Conservation (phyloP, 2,113 vertebrate genomes). For the Spilogale gracilis region DNA sequence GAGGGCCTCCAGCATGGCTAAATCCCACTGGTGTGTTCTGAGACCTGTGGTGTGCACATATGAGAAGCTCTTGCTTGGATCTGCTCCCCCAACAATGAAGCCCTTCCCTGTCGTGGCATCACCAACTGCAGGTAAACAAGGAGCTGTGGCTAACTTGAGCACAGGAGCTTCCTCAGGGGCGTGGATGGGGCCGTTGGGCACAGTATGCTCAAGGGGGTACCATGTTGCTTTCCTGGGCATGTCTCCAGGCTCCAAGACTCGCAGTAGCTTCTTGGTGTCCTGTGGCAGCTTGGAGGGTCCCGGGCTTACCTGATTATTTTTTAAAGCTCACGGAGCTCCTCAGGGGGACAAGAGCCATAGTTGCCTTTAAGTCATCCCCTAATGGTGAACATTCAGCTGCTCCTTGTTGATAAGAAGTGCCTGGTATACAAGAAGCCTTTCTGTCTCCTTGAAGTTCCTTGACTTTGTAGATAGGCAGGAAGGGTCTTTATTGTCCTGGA, state of each 20-base stretch:
- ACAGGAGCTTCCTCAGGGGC: slow-evolving; percentile 88
- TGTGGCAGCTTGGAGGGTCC: not conserved
- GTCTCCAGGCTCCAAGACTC: slow-evolving; percentile 89
- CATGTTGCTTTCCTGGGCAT: slow-evolving; percentile 86
- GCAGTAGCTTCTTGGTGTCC: slow-evolving; percentile 89
- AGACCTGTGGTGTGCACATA: slow-evolving; percentile 91
- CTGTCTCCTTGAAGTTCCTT: not conserved
- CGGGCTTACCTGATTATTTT: not conserved
- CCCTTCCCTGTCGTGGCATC: slow-evolving; percentile 88
- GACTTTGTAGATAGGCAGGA: not conserved
- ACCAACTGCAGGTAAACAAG: slow-evolving; percentile 85
- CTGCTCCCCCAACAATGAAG: slow-evolving; percentile 92
- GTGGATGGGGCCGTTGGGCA: not conserved
- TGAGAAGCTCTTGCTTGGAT: slow-evolving; percentile 93
- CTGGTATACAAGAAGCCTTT: not conserved
- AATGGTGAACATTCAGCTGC: not conserved
- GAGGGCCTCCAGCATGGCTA: slow-evolving; percentile 88
- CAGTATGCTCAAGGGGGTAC: slow-evolving; percentile 89
- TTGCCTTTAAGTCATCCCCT: not conserved
- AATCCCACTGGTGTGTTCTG: slow-evolving; percentile 90
- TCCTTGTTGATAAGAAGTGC: not conserved
- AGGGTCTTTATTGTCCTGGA: not conserved
- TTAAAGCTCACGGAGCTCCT: not conserved
- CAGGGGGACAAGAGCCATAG: not conserved
- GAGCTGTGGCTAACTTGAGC: slow-evolving; percentile 94